phyloP scores from a whole-genome alignment of 2,113 vertebrate genomes.

The Rhombomys opimus region DNA sequence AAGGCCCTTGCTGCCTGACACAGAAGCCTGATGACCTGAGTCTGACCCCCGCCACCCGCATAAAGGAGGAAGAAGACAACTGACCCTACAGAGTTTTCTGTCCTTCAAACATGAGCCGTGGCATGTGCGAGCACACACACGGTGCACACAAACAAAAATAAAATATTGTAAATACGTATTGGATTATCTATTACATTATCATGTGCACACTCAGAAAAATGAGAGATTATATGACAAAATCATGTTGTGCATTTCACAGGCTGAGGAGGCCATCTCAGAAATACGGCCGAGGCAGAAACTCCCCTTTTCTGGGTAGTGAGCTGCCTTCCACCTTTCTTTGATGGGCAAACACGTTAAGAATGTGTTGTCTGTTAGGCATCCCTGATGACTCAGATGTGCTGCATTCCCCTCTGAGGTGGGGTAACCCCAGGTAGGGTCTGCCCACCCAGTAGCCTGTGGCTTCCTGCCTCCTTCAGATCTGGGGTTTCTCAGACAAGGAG shows the following conservation, averaged over 20 bases:
- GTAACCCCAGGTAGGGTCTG: conserved; percentile 71
- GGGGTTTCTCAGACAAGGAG: conserved; percentile 71
- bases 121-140: neutral
- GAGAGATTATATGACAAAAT: neutral
- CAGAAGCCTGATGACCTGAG: neutral
- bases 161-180: neutral
- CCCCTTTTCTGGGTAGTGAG: neutral
- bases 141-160: neutral
- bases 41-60: neutral
- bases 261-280: neutral
- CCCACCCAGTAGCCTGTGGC: conserved; percentile 76
- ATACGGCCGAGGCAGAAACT: neutral
- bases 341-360: conserved; percentile 41
- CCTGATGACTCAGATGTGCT: conserved; percentile 70
- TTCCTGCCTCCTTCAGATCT: conserved; percentile 75
- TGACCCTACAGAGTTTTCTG: neutral
- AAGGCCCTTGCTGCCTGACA: neutral
- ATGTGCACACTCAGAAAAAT: neutral
- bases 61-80: neutral
- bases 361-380: conserved; percentile 52
- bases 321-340: neutral
- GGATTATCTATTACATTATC: neutral
- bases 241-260: neutral
- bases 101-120: neutral
- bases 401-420: conserved; percentile 46